phyloP scores from a whole-genome alignment of 2,888 invertebrate species.

The Nymphalis c-album region DNA sequence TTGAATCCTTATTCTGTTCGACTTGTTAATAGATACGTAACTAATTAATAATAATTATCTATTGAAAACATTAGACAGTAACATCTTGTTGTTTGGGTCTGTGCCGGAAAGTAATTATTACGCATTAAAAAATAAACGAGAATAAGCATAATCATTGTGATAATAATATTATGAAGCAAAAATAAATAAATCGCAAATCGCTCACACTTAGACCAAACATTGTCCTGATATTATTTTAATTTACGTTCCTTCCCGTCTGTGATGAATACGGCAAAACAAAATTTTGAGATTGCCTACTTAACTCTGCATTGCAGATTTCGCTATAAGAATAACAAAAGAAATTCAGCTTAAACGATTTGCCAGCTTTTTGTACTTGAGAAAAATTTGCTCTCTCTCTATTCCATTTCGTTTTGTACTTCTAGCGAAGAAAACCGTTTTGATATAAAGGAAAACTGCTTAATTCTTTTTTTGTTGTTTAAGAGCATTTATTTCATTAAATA shows the following conservation, averaged over 20 bases:
- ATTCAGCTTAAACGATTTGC: conserved; percentile 3
- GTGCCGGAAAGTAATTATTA: too few species aligned
- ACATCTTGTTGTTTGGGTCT: too few species aligned
- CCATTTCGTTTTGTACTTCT: conserved; percentile 7
- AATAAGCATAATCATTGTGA: too few species aligned
- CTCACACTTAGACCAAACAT: conserved; percentile 17
- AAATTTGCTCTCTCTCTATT: not conserved
- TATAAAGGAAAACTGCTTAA: too few species aligned
- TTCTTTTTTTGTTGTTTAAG: too few species aligned
- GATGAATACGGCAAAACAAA: conserved; percentile 47
- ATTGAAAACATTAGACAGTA: too few species aligned
- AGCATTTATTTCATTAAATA: too few species aligned
- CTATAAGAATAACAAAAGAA: conserved; percentile 21
- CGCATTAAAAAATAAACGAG: too few species aligned
- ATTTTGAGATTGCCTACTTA: conserved; percentile 40
- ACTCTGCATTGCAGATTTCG: conserved; percentile 36
- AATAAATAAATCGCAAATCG: conserved; percentile 3
- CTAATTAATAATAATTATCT: too few species aligned
- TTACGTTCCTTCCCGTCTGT: conserved; percentile 38
- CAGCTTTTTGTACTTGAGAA: conserved; percentile 10
- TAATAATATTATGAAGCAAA: too few species aligned
- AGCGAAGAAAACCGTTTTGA: not conserved
- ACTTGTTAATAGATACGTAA: too few species aligned
- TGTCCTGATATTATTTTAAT: conserved; percentile 49
- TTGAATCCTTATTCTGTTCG: too few species aligned